Evolutionary conservation across 2,113 vertebrate species (phyloP).

Genomic region (Peromyscus polionotus): DNA sequence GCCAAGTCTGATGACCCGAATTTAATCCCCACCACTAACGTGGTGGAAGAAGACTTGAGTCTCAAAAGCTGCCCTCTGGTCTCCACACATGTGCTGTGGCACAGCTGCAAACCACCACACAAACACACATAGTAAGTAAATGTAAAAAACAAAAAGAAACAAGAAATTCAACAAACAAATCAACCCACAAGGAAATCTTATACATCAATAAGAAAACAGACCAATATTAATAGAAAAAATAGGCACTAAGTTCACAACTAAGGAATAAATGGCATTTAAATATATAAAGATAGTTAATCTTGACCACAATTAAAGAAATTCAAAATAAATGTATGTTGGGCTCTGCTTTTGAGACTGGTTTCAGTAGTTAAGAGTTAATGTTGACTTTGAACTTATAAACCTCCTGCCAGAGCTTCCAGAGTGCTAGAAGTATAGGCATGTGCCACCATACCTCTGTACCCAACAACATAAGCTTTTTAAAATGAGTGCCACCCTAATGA

Average conservation of each 20-base stretch:
- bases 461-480: not conserved
- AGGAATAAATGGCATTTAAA: constrained; percentile 27
- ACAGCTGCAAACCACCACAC: not conserved
- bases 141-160: not conserved
- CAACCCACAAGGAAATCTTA: not conserved
- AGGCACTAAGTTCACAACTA: constrained; percentile 11
- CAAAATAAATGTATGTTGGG: constrained; percentile 4
- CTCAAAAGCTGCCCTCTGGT: not conserved
- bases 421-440: not conserved
- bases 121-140: not conserved
- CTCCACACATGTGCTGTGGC: not conserved
- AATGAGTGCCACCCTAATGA: not conserved
- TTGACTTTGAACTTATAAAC: not conserved
- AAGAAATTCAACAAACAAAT: not conserved
- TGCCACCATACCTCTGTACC: not conserved
- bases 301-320: constrained; percentile 31
- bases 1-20: not conserved
- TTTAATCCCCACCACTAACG: not conserved
- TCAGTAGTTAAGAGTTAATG: not conserved
- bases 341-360: not conserved
- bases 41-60: not conserved
- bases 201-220: constrained; percentile 52
- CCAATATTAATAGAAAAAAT: not conserved
- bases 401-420: not conserved
- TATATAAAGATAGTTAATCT: not conserved